Evolutionary conservation across 2,113 vertebrate genomes (phyloP).

Genomic region (Tauraco erythrolophus): DNA sequence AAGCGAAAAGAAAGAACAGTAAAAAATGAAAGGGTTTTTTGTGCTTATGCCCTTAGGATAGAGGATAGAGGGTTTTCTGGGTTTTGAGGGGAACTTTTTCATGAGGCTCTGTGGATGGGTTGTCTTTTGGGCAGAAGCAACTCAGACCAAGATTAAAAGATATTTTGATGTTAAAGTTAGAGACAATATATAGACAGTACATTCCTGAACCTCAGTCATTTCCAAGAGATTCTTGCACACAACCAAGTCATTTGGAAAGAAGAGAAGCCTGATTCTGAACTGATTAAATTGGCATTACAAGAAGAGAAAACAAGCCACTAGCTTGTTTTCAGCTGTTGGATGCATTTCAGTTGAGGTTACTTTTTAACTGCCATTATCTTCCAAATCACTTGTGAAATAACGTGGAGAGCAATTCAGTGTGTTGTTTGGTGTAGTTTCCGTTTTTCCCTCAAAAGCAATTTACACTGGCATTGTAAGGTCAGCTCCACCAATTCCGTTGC

Average conservation of each 20-base stretch:
- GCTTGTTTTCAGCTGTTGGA: not conserved
- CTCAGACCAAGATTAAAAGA: not conserved
- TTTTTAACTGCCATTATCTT: not conserved
- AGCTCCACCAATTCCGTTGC: not conserved
- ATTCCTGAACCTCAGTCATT: not conserved
- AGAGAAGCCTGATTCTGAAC: not conserved
- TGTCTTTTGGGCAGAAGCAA: not conserved
- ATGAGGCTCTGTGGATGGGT: not conserved
- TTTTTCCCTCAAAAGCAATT: not conserved
- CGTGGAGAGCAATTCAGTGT: not conserved
- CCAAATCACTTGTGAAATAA: not conserved
- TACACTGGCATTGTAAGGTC: not conserved
- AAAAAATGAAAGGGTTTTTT: not conserved
- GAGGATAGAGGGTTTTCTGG: not conserved
- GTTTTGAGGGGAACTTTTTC: not conserved
- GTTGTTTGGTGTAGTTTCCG: not conserved
- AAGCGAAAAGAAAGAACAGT: not conserved
- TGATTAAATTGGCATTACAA: not conserved
- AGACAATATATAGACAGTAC: not conserved
- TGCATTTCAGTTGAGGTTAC: not conserved
- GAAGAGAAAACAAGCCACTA: not conserved
- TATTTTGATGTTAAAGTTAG: not conserved
- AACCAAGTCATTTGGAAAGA: not conserved
- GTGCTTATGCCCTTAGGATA: not conserved
- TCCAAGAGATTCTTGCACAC: not conserved